Base-by-base conservation (phyloP, 2,797 vertebrate genomes). In the Decapterus maruadsi region DNA sequence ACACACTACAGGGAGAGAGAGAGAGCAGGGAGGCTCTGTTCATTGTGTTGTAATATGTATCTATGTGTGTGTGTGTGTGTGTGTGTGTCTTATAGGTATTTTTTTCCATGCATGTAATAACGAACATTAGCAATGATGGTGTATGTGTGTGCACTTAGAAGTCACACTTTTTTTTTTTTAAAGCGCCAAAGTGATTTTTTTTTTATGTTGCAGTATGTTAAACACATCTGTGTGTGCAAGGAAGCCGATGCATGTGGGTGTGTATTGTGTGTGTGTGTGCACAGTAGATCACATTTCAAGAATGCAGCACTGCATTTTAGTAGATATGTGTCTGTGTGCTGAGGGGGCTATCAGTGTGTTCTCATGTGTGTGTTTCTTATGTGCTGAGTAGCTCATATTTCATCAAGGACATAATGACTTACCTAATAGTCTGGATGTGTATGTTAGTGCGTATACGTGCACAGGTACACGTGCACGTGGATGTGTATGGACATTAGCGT, bases 1-100 rank as follows among this genome's bases (percentile, higher is more conserved):
- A 92, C 78, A 77, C 77, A 74, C 74, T 82, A 82, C 80, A 80
- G 75, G 69, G 80, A 81, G 69, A 77, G 77, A 68, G 42, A 76
- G 56, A 78, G 81, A 75, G 71, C 69, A 76, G 72, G 56, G 80
- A 86, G 64, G 64, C 71, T 86, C 74, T 84, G 75, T 82, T 84
- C 72, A 77, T 80, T 89, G 67, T 89, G 78, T 68, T 71, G 46
- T 58, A 71, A 73, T 79, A 82, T 54, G 81, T 81, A 87, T 64
- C 69, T 36, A 75, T 74, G 38, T 86, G 38, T 77, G 81, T 77
- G 63, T 3, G 26, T 77, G 63, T 74, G 38, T 86, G 38, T 77
- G 81, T 77, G 63, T 3, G 26, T 77, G 63, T 45, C 22, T 20
- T 31, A 53, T 6, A 53, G 2, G 31, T 14, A 53, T 80, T 48